Base-by-base conservation (phyloP, 2,113 vertebrate species). In the Lampris megalopsis region DNA sequence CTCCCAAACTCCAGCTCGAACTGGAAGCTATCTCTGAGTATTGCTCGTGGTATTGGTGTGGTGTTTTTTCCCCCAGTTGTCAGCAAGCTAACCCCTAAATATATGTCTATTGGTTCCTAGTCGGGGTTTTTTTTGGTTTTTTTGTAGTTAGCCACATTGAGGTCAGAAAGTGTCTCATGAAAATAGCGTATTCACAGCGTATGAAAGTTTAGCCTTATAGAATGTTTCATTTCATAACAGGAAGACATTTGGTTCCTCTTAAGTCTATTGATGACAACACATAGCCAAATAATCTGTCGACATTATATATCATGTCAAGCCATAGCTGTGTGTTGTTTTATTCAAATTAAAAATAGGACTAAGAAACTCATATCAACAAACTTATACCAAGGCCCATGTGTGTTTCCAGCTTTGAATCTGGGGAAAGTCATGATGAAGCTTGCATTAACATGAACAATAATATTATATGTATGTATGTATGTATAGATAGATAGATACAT, bases 41-140 rank as follows among this genome's bases (percentile, higher is more conserved):
- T 86, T 79, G 66, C 24, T 77, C 6, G 9, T 74, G 88, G 85
- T 77, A 54, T 77, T 84, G 86, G 75, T 75, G 81, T 75, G 75
- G 79, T 52, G 45, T 73, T 71, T 83, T 48, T 60, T 64, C 47
- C 77, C 60, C 7, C 7, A 5, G 7, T 7, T 82, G 75, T 82
- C 80, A 63, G 62, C 74, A 45, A 45, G 50, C 40, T 74, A 10
- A 82, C 66, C 63, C 43, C 40, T 82, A 59, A 66, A 35, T 84
- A 45, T 45, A 76, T 83, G 36, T 50, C 84, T 81, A 71, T 70
- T 37, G 52, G 36, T 73, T 85, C 56, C 47, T 42, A 70, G 75
- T 3, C 24, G 24, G 24, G 24, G 11, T 54, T 56, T 63, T 36
- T 53, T 76, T 76, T 75, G 57, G 80, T 63, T 36, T 53, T 76